Evolutionary conservation across 2,888 invertebrate genomes (phyloP).

Genomic region (Scaptomyza cyrtandrae): DNA sequence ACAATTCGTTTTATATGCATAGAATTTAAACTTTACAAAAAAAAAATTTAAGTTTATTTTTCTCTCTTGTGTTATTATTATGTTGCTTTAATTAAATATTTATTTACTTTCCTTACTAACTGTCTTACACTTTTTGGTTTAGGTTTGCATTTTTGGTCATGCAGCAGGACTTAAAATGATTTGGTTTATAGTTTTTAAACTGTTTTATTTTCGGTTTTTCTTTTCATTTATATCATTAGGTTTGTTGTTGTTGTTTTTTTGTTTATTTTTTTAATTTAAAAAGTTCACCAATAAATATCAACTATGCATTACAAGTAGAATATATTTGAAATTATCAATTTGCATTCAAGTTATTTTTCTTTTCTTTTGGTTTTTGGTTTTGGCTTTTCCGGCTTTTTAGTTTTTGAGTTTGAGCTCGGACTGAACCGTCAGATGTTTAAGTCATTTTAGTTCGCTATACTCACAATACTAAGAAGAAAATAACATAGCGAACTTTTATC

Average conservation of each 20-base stretch:
- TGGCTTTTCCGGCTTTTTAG: constrained; percentile 10
- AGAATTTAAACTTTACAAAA: constrained; percentile 74
- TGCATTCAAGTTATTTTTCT: constrained; percentile 29
- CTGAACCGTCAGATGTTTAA: not conserved
- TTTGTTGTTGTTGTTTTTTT: constrained; percentile 22
- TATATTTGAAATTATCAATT: constrained; percentile 47
- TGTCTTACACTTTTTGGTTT: constrained; percentile 14
- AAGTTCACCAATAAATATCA: constrained; percentile 72
- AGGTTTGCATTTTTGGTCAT: constrained; percentile 54
- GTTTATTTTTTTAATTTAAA: constrained; percentile 51
- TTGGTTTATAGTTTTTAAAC: constrained; percentile 54
- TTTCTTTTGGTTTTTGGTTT: constrained; percentile 13
- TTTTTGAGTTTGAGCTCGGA: constrained; percentile 12
- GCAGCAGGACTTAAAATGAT: constrained; percentile 62
- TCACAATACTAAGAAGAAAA: constrained; percentile 28
- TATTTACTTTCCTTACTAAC: constrained; percentile 27
- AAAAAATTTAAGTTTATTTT: constrained; percentile 38
- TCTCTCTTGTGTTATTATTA: constrained; percentile 35
- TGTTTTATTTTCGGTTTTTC: constrained; percentile 5
- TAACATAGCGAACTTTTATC: constrained; percentile 18
- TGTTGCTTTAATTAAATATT: constrained; percentile 56
- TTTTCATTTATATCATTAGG: constrained; percentile 23
- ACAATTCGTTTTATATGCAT: constrained; percentile 64
- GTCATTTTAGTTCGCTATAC: not conserved
- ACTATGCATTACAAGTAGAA: constrained; percentile 70